phyloP scores from a whole-genome alignment of 2,888 invertebrate species.

The Cloeon dipterum region DNA sequence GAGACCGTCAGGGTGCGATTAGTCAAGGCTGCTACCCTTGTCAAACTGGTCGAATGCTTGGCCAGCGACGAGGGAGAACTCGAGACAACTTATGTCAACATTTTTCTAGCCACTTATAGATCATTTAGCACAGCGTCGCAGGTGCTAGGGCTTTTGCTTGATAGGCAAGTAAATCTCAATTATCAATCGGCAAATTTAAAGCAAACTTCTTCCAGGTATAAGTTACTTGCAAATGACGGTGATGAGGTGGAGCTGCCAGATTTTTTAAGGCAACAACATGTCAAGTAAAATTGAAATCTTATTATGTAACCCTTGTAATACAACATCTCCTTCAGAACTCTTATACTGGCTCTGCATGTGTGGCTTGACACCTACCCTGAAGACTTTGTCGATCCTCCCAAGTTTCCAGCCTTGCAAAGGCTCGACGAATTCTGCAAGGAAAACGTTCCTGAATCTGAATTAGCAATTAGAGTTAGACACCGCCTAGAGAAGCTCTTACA shows the following conservation, averaged over 20 bases:
- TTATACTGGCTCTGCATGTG: conserved; percentile 76
- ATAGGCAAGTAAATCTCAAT: conserved; percentile 15
- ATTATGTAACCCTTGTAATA: not conserved
- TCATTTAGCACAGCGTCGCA: conserved; percentile 73
- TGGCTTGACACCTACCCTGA: conserved; percentile 97
- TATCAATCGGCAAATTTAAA: not conserved
- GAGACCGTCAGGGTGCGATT: conserved; percentile 88
- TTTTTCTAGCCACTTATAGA: conserved; percentile 86
- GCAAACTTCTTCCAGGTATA: conserved; percentile 14
- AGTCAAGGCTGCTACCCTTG: conserved; percentile 87
- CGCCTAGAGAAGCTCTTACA: conserved; percentile 49
- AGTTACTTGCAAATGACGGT: conserved; percentile 14
- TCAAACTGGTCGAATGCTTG: conserved; percentile 78
- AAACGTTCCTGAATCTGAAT: conserved; percentile 60
- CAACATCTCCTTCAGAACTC: conserved; percentile 32
- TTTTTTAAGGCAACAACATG: conserved; percentile 35
- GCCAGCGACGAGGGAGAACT: conserved; percentile 88
- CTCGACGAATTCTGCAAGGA: conserved; percentile 69
- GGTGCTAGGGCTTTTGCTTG: conserved; percentile 59
- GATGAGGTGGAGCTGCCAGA: conserved; percentile 13
- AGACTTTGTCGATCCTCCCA: conserved; percentile 67
- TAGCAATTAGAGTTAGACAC: conserved; percentile 48
- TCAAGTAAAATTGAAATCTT: conserved; percentile 27
- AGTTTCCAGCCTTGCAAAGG: conserved; percentile 53
- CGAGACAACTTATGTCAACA: conserved; percentile 93